Evolutionary conservation across 2,888 invertebrate species (phyloP), one percentile per base, ranked within the genome.

Genomic region (Drosophila rellima): DNA sequence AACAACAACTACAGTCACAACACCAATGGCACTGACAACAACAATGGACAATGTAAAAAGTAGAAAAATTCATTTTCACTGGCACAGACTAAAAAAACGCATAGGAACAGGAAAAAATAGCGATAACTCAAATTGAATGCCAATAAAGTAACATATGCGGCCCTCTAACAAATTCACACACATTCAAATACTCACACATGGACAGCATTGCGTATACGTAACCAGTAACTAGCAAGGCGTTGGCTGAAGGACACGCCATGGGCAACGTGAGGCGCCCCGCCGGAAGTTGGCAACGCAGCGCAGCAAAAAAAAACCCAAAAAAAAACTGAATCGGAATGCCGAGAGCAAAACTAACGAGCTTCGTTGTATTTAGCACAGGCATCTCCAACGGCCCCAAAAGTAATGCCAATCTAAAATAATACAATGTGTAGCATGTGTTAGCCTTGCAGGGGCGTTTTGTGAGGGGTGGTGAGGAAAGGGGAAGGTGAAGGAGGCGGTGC

Each of bases 91-190:
- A 26, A 62, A 77, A 71, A 72, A 78, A 66, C 77, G 73, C 79
- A 83, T 81, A 77, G 81, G 83, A 81, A 85, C 88, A 88, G 82
- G 84, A 86, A 85, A 88, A 88, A 85, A 88, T 88, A 85, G 82
- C 84, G 90, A 90, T 90, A 90, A 90, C 88, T 88, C 88, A 90
- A 90, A 90, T 90, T 89, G 90, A 90, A 90, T 90, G 90, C 90
- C 90, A 90, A 90, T 90, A 90, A 90, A 88, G 89, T 89, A 86
- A 81, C 89, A 89, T 87, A 86, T 89, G 89, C 75, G 89, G 74
- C 82, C 74, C 77, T 68, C 56, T 52, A 67, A 75, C 68, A 69
- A 83, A 52, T 56, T 59, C 52, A 62, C 56, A 61, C 44, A 62
- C 56, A 65, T 20, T 47, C 45, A 42, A 48, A 69, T 26, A 67